Evolutionary conservation across 2,888 invertebrate species (phyloP), one percentile per base, ranked within the genome.

Genomic region (Dolichomitus sp.): DNA sequence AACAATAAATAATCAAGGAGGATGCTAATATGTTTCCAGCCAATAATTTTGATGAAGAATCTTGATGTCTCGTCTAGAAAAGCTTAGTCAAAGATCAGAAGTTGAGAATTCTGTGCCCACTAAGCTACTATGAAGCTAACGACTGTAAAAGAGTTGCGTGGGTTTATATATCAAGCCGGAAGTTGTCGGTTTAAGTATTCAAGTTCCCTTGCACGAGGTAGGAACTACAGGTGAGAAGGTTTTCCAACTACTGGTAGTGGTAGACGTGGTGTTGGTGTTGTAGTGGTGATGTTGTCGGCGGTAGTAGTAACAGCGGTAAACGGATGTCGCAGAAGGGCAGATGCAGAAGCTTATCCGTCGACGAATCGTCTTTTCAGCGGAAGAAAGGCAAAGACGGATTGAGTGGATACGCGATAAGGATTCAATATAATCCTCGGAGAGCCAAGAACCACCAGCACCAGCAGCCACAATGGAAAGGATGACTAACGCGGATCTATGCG

Each of bases 331-430:
- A 30, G 17, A 30, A n/a, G 57, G n/a, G 27, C 30, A 33, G n/a
- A n/a, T 9, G 57, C n/a, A 17, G 19, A n/a, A 54, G 54, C 42
- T 54, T 52, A 65, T 42, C 50, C 23, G 42, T 6, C 63, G 40
- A 7, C 14, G 30, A 54, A 37, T 48, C 72, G 33, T 45, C 66
- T 42, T 75, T 66, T 42, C 30, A 17, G 14, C 45, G 45, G 17
- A 33, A 37, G 4, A 66, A 12, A 45, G 27, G 42, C 42, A 14
- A 30, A 17, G 70, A 69, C 57, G 33, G 59, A 63, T 54, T n/a
- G 37, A 48, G 54, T 27, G 76, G 48, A 66, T 69, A 65, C 40
- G 40, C 76, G 70, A 66, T 77, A 81, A 72, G 76, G 81, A 72
- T 76, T 72, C 59, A 33, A 61, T 72, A 52, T 66, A 66, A 72